phyloP scores from a whole-genome alignment of 2,888 invertebrate species.

The Horisme vitalbata region DNA sequence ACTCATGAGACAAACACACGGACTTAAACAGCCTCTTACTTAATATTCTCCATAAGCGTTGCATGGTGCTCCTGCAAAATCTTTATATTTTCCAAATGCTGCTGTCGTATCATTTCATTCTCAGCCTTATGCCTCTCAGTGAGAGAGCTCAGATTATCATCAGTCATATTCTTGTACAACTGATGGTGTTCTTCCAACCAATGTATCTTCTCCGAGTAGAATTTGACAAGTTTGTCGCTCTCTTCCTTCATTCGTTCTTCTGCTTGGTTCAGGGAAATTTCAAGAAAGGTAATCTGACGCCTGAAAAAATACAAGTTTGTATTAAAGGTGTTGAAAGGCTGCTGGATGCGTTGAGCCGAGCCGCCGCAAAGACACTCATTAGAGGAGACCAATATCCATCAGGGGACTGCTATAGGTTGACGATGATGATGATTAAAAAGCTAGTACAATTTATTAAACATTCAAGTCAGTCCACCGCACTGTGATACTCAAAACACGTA shows the following conservation, averaged over 20 bases:
- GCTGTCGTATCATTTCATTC: slow-evolving; percentile 65
- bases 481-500: no score
- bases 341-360: no score
- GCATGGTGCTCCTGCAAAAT: slow-evolving; percentile 77
- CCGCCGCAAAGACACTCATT: no score
- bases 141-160: slow-evolving; percentile 72
- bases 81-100: slow-evolving; percentile 72
- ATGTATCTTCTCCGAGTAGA: slow-evolving; percentile 76
- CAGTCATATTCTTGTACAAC: slow-evolving; percentile 73
- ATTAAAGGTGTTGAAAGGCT: no score
- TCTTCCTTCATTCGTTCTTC: slow-evolving; percentile 85
- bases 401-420: no score
- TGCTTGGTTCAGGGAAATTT: slow-evolving; percentile 78
- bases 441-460: no score
- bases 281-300: slow-evolving; percentile 82
- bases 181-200: slow-evolving; percentile 80
- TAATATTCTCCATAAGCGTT: slow-evolving; percentile 82
- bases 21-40: slow-evolving; percentile 44
- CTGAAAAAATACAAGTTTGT: no score
- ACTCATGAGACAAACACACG: background rate
- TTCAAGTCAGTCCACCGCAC: no score
- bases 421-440: no score
- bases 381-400: no score
- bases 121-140: slow-evolving; percentile 72
- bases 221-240: slow-evolving; percentile 73